Evolutionary conservation across 2,888 invertebrate genomes (phyloP), one percentile per base, ranked within the genome.

Genomic region (Apodemia duryi): DNA sequence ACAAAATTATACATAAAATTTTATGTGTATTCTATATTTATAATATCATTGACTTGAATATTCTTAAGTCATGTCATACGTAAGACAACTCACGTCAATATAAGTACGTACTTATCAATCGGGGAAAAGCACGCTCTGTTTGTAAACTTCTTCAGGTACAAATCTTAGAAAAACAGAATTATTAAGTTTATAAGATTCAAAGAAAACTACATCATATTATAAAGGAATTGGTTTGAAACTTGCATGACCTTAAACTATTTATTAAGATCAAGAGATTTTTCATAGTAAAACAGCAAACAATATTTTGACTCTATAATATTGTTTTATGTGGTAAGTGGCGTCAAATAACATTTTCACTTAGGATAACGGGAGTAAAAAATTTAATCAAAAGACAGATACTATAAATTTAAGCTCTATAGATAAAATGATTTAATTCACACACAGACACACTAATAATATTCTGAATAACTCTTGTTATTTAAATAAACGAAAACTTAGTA

Each of bases 71-170:
- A 87, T 88, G 88, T 82, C 76, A 32, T 62, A 49, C 41, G 46
- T 74, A 88, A 89, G 83, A 88, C 88, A 91, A 85, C 78, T 82
- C 80, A 85, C 84, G 84, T 85, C 83, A 81, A 80, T 74, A 77
- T 80, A 77, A 81, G 69, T 64, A 66, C 54, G 64, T 63, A 68
- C 69, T 70, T 66, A 66, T 71, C 70, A 67, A 72, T 65, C 67
- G 68, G 13, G 71, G 65, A 70, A 67, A 80, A 83, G 84, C 82
- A 77, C 75, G 79, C 80, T 75, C 77, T 88, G 82, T 88, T 91
- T 89, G 85, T 82, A 84, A 84, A 88, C 84, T 83, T 75, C 87
- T 88, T 83, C 83, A 86, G 83, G 86, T 83, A 86, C 84, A 90
- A 88, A 87, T 81, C 86, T 74, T 84, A 86, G 87, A 86, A 89